Conservation (phyloP, 2,113 vertebrate genomes). For the Corythornis cristatus region DNA sequence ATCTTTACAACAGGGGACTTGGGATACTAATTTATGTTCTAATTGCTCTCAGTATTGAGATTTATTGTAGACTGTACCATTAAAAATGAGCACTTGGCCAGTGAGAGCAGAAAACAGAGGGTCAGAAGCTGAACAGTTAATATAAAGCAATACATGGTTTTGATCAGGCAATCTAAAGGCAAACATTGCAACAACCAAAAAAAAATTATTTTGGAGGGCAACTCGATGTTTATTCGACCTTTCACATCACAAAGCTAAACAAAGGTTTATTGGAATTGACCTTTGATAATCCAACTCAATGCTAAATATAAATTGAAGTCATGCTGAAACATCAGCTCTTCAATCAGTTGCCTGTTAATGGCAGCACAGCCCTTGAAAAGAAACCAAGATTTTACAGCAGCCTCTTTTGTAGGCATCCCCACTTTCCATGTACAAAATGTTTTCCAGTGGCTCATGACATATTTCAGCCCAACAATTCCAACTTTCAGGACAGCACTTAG, state of each 20-base stretch:
- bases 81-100: background rate
- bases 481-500: slow-evolving; percentile 52
- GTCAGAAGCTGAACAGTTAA: background rate
- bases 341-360: background rate
- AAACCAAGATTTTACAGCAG: background rate
- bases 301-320: background rate
- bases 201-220: background rate
- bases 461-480: slow-evolving; percentile 71
- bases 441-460: slow-evolving; percentile 59
- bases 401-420: background rate
- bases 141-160: background rate
- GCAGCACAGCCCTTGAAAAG: background rate
- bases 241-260: background rate
- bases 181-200: background rate
- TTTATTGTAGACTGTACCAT: background rate
- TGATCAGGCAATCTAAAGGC: background rate
- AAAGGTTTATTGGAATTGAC: background rate
- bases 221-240: background rate
- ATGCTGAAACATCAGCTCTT: slow-evolving; percentile 9
- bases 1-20: background rate
- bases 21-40: background rate
- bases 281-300: background rate
- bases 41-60: background rate
- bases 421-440: slow-evolving; percentile 38
- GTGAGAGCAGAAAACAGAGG: background rate